Base-by-base conservation (phyloP, 1,140 invertebrate genomes). In the Helicoverpa zea region DNA sequence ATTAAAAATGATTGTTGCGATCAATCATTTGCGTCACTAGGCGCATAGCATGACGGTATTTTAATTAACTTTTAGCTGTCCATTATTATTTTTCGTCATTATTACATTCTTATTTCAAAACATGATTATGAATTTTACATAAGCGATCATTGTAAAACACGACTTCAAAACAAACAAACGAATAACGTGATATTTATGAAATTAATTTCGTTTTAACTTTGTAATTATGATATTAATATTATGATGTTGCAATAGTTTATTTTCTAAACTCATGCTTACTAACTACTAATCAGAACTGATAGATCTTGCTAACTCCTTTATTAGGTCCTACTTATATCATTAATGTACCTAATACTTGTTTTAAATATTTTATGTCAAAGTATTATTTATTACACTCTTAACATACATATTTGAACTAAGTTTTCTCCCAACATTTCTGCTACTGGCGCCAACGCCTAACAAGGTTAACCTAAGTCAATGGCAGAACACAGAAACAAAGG, bases 31-130 rank as follows among this genome's bases (percentile, higher is more conserved):
- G 11, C 59, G 59, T 61, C 59, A 61, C 18, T 43, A 43, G 35
- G 35, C n/a, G 16, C 59, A 66, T 66, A 63, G 63, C 63, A 13
- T 47, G 63, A 66, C 12, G 63, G 14, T 66, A 47, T 16, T 47
- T 47, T 47, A 66, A 43, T 47, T 47, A 66, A 47, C 12, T n/a
- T 16, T 35, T 47, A 14, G 12, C 29, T 14, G 29, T 43, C 43
- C 23, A 43, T 13, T n/a, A 47, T 13, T 72, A 10, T 47, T 23
- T 18, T 49, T 68, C 16, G 51, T 54, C 30, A 43, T n/a, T 11
- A 35, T 18, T n/a, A 56, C 9, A 11, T 30, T 3, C 5, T n/a
- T 66, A 5, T 18, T 47, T 43, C 2, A 3, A 66, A 29, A 66
- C 3, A n/a, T n/a, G 9, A 18, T 66, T 14, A 66, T 47, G 35